Conservation (phyloP, 1,140 invertebrate species). For the Brevipalpus yothersi region DNA sequence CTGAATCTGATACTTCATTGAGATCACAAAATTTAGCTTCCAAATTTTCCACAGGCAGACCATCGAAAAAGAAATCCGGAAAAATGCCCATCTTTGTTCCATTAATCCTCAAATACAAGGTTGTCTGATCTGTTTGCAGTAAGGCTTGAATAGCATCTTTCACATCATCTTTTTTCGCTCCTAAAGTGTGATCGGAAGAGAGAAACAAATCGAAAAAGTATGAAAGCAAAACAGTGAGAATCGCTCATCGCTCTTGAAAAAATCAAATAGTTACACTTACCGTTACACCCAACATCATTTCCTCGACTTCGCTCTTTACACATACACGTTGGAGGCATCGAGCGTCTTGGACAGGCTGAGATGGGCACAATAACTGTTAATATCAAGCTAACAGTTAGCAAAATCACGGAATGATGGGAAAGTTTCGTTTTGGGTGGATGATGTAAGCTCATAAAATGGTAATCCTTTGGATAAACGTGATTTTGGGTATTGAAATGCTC, state of each 20-base stretch:
- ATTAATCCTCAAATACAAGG: constrained; percentile 57
- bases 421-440: too few species aligned
- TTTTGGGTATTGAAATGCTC: too few species aligned
- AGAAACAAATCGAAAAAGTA: background rate
- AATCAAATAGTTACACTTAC: constrained; percentile 12
- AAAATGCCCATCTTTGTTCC: constrained; percentile 56
- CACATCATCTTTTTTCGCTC: background rate
- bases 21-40: constrained; percentile 45
- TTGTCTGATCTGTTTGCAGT: constrained; percentile 34
- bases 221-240: too few species aligned
- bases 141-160: constrained; percentile 36
- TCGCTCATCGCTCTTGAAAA: too few species aligned
- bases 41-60: constrained; percentile 55
- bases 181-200: background rate
- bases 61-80: constrained; percentile 56
- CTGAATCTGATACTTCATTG: constrained; percentile 7
- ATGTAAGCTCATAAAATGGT: too few species aligned
- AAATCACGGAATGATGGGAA: too few species aligned
- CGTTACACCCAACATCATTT: constrained; percentile 57
- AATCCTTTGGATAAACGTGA: too few species aligned
- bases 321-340: constrained; percentile 27
- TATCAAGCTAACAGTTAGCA: too few species aligned
- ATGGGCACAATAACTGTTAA: too few species aligned
- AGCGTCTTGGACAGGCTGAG: too few species aligned
- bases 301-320: constrained; percentile 60